Conservation (phyloP, 2,113 vertebrate species). For the Lethenteron reissneri region DNA sequence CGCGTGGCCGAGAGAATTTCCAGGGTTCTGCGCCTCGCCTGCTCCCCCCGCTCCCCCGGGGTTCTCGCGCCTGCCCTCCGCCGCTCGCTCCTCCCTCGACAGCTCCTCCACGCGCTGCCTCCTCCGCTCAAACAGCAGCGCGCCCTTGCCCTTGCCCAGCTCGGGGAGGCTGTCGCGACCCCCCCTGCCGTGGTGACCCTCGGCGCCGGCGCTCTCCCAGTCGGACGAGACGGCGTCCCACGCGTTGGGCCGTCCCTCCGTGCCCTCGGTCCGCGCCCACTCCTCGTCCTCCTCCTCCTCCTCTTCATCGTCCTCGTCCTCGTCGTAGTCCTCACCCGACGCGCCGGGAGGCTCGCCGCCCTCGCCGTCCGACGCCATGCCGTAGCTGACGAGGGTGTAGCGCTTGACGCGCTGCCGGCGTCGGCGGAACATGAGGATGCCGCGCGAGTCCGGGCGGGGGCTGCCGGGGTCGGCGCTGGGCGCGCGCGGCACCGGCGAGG, state of each 20-base stretch:
- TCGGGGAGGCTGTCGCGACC: constrained; percentile 62
- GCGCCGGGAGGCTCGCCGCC: background rate
- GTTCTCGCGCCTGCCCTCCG: constrained; percentile 21
- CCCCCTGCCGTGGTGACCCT: constrained; percentile 10
- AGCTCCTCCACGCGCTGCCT: constrained; percentile 66
- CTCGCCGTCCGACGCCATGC: constrained; percentile 54
- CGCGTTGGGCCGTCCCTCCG: constrained; percentile 27
- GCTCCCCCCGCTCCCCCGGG: constrained; percentile 7
- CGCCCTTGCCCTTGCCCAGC: constrained; percentile 59
- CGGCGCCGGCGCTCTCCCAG: too few species aligned
- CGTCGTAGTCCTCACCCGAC: constrained; percentile 24
- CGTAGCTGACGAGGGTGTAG: constrained; percentile 91
- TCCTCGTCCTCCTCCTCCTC: constrained; percentile 26
- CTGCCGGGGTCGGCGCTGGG: constrained; percentile 14
- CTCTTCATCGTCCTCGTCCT: constrained; percentile 27
- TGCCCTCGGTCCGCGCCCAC: constrained; percentile 32
- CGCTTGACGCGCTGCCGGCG: constrained; percentile 68
- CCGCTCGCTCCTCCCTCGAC: constrained; percentile 26
- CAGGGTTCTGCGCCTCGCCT: too few species aligned
- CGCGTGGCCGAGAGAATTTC: too few species aligned
- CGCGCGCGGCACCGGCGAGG: constrained; percentile 17
- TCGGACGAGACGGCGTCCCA: constrained; percentile 22
- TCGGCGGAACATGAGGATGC: constrained; percentile 96
- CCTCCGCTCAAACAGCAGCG: constrained; percentile 70
- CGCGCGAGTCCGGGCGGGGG: constrained; percentile 74